phyloP scores from a whole-genome alignment of 2,797 vertebrate species.

The Stomatorhinus walkeri region DNA sequence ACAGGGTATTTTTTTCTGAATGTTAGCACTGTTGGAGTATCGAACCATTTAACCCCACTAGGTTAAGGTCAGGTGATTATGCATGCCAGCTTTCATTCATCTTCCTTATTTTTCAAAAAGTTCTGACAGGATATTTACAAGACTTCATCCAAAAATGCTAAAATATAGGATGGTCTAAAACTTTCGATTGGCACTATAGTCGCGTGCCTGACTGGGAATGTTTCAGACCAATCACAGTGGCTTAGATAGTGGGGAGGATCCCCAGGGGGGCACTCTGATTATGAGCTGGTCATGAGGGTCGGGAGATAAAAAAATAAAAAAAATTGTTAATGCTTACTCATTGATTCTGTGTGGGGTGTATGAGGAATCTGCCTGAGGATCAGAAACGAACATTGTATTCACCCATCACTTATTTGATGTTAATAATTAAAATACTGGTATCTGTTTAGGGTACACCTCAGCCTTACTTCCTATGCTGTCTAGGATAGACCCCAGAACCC shows the following conservation, averaged over 20 bases:
- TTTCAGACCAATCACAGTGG: neutral
- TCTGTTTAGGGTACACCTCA: neutral
- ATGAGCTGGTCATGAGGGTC: neutral
- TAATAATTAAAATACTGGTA: neutral
- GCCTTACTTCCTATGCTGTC: neutral
- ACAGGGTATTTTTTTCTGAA: neutral
- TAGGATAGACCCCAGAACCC: neutral
- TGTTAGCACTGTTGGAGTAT: neutral
- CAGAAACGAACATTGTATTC: neutral
- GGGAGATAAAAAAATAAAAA: neutral
- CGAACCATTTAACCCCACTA: neutral
- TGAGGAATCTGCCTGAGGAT: neutral
- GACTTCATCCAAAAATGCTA: neutral
- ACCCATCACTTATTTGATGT: neutral
- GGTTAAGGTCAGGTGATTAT: neutral
- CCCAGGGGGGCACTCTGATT: neutral
- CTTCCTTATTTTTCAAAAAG: neutral
- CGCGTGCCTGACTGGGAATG: neutral
- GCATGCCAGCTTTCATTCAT: neutral
- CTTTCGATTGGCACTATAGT: neutral
- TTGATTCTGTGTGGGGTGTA: neutral
- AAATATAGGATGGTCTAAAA: neutral
- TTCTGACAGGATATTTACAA: neutral
- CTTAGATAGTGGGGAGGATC: neutral
- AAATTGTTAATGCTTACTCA: neutral